Evolutionary conservation across 2,888 invertebrate genomes (phyloP), one percentile per base, ranked within the genome.

Genomic region (Scaptomyza caliginosa): DNA sequence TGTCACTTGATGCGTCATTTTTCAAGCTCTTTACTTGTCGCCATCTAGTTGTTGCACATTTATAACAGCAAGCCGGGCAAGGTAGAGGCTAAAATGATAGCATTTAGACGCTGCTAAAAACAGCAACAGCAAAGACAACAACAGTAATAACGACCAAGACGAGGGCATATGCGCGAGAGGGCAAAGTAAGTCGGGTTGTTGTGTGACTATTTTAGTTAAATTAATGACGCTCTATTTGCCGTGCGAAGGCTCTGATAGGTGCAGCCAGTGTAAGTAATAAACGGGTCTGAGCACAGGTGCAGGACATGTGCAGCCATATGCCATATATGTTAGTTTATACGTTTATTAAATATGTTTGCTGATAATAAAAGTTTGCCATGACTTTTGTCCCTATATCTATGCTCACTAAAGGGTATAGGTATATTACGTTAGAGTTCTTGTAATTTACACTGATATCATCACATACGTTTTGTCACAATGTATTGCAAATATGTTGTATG

Each of bases 161-260:
- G 50, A 66, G 59, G 23, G 48, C 49, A 21, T 40, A 19, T 4
- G n/a, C 28, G 3, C 11, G 16, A 10, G 17, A 13, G 23, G 30
- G 52, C 24, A 2, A 16, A 8, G 21, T 8, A 16, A 16, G 2
- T 16, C 34, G 16, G 2, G 13, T n/a, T 21, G 51, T 63, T 50
- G 8, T 45, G 62, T 67, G 83, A 80, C 85, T 82, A 85, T 82
- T 81, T 81, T 82, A 85, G 79, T 85, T 79, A 70, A 79, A 85
- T 81, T 81, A 81, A 81, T 81, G 80, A 82, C 64, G 79, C 79
- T 75, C 80, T 82, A 81, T 81, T 81, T 85, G 67, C 70, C 66
- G 49, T 69, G 69, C 65, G 51, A 78, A 55, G 63, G 60, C 71
- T 56, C 51, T 64, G 79, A 75, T 82, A 85, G 82, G 80, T 75